phyloP scores from a whole-genome alignment of 1,140 invertebrate species.

The Magallana gigas region DNA sequence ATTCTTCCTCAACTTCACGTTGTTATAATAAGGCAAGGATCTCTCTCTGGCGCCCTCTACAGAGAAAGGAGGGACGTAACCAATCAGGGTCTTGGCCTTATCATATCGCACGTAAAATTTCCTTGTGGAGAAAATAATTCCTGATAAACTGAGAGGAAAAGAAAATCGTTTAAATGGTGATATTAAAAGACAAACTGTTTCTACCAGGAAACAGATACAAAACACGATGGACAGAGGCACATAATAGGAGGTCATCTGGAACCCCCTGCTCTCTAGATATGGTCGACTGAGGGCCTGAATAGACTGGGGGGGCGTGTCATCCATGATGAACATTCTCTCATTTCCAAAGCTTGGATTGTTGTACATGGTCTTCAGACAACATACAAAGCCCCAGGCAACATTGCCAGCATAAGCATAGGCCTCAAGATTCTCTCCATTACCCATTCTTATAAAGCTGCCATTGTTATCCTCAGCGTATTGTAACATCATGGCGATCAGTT shows the following conservation, averaged over 20 bases:
- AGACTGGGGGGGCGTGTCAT: conserved; percentile 23
- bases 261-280: conserved; percentile 38
- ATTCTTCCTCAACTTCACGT: background rate
- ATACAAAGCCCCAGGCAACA: conserved; percentile 50
- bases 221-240: background rate
- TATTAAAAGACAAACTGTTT: conserved; percentile 28
- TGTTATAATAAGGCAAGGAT: conserved; percentile 39
- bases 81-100: conserved; percentile 32
- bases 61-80: conserved; percentile 28
- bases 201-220: background rate
- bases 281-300: conserved; percentile 4
- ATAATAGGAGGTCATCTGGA: background rate
- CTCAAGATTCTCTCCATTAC: background rate
- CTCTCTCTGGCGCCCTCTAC: background rate
- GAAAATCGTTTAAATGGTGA: conserved; percentile 16
- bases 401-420: conserved; percentile 47
- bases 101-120: conserved; percentile 31
- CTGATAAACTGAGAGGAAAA: background rate
- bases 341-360: conserved; percentile 21
- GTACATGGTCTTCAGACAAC: conserved; percentile 38
- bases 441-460: conserved; percentile 12
- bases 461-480: background rate
- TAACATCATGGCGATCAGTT: background rate
- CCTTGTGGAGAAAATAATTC: conserved; percentile 17
- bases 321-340: conserved; percentile 43